These are phyloP conservation scores for Falco rusticolus DNA, from an alignment of 2,797 vertebrate species.

Conservation along the genomic window DNA sequence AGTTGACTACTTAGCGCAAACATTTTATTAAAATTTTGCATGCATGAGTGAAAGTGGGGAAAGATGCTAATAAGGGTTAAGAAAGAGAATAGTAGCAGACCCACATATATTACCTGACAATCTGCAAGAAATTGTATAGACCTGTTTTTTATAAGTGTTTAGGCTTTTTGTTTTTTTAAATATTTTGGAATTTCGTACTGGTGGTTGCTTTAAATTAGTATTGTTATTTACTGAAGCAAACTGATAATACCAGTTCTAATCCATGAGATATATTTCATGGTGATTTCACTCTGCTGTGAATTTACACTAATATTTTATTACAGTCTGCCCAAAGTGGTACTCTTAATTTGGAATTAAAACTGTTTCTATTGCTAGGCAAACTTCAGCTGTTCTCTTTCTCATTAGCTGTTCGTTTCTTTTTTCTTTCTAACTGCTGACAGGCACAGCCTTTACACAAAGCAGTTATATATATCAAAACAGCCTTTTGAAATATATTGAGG, in stretches of 20 bases:
- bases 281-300: not conserved
- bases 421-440: not conserved
- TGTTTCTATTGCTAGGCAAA: not conserved
- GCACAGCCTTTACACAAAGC: not conserved
- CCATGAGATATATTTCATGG: not conserved
- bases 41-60: not conserved
- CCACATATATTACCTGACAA: not conserved
- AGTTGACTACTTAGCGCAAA: not conserved
- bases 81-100: fast-evolving
- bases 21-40: not conserved
- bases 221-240: not conserved
- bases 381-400: not conserved
- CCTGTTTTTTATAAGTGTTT: not conserved
- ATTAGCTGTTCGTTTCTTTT: not conserved
- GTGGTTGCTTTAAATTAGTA: not conserved
- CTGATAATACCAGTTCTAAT: not conserved
- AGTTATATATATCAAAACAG: not conserved
- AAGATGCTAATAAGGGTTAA: not conserved
- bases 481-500: not conserved
- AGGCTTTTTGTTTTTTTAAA: not conserved
- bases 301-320: not conserved
- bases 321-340: not conserved
- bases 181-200: not conserved
- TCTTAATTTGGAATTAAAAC: not conserved
- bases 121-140: not conserved